Percentiles rank a stretch among this genome's conserved stretches.
Conservation (phyloP, 2,888 invertebrate species). For the Netelia fuscicornis region DNA sequence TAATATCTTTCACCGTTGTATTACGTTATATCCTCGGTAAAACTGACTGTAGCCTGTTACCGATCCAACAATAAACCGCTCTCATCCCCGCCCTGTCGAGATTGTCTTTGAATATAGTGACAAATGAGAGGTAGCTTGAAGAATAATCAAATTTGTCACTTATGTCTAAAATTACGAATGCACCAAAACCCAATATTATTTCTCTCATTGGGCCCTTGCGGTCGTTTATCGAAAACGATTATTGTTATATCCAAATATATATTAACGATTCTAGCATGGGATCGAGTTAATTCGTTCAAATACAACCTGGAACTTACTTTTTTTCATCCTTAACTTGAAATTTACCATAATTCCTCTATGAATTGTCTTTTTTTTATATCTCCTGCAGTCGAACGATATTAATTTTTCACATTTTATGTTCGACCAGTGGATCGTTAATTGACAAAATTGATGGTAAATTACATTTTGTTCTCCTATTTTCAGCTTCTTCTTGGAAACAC, state of each 20-base stretch:
- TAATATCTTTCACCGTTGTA: slow-evolving; percentile 3
- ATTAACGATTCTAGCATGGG: not conserved
- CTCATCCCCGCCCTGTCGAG: not conserved
- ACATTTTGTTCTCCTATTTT: not conserved
- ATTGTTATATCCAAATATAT: not conserved
- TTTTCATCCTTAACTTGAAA: not conserved
- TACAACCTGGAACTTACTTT: not conserved
- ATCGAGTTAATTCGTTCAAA: not conserved
- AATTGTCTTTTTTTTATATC: not conserved
- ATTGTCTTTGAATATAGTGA: slow-evolving; percentile 27
- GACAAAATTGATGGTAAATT: not conserved
- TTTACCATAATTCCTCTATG: not conserved
- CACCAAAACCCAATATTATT: slow-evolving; percentile 41
- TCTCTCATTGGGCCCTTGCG: slow-evolving; percentile 16
- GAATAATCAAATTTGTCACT: slow-evolving; percentile 53
- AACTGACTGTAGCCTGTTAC: slow-evolving; percentile 12
- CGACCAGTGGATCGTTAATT: not conserved
- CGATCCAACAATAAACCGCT: slow-evolving; percentile 41
- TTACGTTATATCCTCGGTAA: not conserved
- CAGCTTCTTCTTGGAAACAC: not conserved
- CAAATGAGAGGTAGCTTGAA: not conserved
- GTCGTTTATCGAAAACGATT: not conserved
- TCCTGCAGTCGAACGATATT: not conserved
- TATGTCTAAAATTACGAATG: slow-evolving; percentile 51
- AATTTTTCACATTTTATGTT: not conserved